A percentile compares a stretch with the other conserved stretches of the same genome.
These are phyloP conservation scores for Agrypnia vestita DNA, from an alignment of 1,140 invertebrate genomes.

Conservation along the genomic window DNA sequence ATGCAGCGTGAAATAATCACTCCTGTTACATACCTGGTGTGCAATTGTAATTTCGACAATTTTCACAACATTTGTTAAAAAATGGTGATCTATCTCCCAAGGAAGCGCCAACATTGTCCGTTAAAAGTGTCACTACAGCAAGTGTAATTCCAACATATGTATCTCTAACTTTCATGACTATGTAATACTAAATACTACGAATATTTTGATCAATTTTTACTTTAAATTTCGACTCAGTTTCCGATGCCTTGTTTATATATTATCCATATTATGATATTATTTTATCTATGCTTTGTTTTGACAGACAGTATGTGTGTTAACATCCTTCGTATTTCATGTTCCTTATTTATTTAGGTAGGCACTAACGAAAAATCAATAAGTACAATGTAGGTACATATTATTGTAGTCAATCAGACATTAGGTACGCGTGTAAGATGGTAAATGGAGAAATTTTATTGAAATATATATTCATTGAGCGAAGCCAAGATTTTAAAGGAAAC, in stretches of 20 bases:
- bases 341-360: background rate
- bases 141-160: constrained; percentile 15
- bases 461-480: no score
- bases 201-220: background rate
- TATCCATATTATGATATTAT: no score
- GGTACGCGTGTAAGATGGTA: no score
- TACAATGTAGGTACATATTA: no score
- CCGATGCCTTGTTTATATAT: no score
- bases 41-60: constrained; percentile 51
- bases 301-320: constrained; percentile 22
- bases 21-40: constrained; percentile 43
- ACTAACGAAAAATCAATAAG: no score
- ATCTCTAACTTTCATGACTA: constrained; percentile 21
- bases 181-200: background rate
- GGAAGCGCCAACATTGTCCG: constrained; percentile 21
- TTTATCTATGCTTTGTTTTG: background rate
- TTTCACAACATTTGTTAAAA: constrained; percentile 58
- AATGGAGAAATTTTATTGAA: no score
- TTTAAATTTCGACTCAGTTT: constrained; percentile 1
- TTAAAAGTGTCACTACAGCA: constrained; percentile 22
- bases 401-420: no score
- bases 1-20: no score
- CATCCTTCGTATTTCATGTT: background rate
- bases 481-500: no score
- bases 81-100: constrained; percentile 55